Base-by-base conservation (phyloP, 2,113 vertebrate species). In the Clarias gariepinus region DNA sequence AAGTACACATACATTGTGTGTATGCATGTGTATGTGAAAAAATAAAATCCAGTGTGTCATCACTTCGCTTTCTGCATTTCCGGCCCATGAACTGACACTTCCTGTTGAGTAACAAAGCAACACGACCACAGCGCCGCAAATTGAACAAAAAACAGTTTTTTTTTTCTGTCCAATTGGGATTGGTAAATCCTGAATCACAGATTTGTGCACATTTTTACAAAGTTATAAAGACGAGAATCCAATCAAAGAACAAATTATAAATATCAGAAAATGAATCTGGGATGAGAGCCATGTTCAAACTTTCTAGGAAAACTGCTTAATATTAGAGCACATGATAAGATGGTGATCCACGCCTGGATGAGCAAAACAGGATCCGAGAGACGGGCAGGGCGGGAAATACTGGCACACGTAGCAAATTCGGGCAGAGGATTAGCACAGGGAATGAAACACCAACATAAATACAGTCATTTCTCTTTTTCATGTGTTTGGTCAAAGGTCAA, bases 21-120 rank as follows among this genome's bases (percentile, higher is more conserved):
- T 52, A 41, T 52, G 41, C 6, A 2, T 15, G 21, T 7, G 41
- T 25, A 21, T 25, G 11, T n/a, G 25, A 77, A 80, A 25, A 85
- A 85, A 55, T 36, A 81, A 81, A 84, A 88, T 53, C 58, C 68
- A 60, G 47, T 33, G 74, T 87, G 81, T 90, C 84, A 88, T 82
- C 87, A 77, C 60, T 90, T 85, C 82, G 30, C 64, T 77, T 87
- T 83, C 83, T 84, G 81, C 84, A 90, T 74, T 88, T 88, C 76
- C 68, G 78, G 81, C 36, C 41, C 57, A 41, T 64, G 55, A 81
- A 16, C 36, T 61, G 66, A 30, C 52, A 84, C 82, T 81, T 90
- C 84, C 85, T 85, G 7, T 13, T 55, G 83, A 69, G 55, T 82
- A 28, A 81, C 60, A 53, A 41, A 23, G 19, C 12, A n/a, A 41